Evolutionary conservation across 2,888 invertebrate species (phyloP), one percentile per base, ranked within the genome.

Genomic region (Papilio elwesi): DNA sequence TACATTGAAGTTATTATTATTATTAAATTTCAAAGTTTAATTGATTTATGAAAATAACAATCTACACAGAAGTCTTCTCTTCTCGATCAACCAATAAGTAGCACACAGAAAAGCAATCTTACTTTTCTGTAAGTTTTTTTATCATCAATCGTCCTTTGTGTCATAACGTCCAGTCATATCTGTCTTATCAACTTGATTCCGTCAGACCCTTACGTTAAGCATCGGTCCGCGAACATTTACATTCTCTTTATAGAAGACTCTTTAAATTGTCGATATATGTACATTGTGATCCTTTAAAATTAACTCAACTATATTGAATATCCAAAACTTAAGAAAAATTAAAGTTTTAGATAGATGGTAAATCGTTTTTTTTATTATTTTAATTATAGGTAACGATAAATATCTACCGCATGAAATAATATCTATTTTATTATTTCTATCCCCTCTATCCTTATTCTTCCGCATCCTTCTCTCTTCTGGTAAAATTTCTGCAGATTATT

Each of bases 141-240:
- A 55, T 68, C 72, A 68, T 72, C 72, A 64, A 72, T 68, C 68
- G 68, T 72, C 55, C 49, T 36, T 64, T 43, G 6, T 26, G 38
- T 49, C 49, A 38, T 51, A 48, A 63, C 36, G 48, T 62, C 53
- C 36, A 55, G 57, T 72, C 64, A 72, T 15, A 68, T 68, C 55
- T 64, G 16, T 63, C 48, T 68, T 64, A 72, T 68, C 64, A 43
- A 64, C 63, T 64, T 64, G 63, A 68, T 64, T 49, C 63, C 55
- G 68, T 38, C 68, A 64, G 63, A 36, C 49, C 53, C 67, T 67
- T 64, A 48, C 47, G 53, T 55, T 13, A 53, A 65, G 66, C 48
- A 57, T 43, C 59, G 49, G 12, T 49, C 66, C 36, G 38, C 51
- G 26, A 70, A 59, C 38, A 59, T 59, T 65, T 49, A 57, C 15